phyloP scores from a whole-genome alignment of 2,113 vertebrate genomes.

The Thalassoma bifasciatum region DNA sequence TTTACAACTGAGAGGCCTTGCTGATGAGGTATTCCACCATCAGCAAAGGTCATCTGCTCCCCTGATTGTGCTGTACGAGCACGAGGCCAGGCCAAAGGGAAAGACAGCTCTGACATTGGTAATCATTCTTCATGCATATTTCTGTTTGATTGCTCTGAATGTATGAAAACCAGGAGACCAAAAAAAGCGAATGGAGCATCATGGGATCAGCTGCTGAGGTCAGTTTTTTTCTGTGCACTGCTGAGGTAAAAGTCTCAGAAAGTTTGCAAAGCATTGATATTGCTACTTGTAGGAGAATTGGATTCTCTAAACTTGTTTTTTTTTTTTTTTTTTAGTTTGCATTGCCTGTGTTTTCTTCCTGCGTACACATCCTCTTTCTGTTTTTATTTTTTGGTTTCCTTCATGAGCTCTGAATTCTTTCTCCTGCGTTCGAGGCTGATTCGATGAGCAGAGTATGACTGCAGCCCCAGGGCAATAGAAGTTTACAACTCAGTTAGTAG shows the following conservation, averaged over 20 bases:
- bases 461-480: conserved; percentile 59
- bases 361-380: not conserved
- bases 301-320: conserved; percentile 22
- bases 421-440: conserved; percentile 55
- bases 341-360: conserved; percentile 2
- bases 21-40: conserved; percentile 54
- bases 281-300: conserved; percentile 48
- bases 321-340: conserved; percentile 35
- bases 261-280: conserved; percentile 41
- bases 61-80: conserved; percentile 39
- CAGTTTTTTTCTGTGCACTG: conserved; percentile 4
- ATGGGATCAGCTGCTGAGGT: conserved; percentile 13
- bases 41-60: conserved; percentile 74
- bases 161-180: not conserved
- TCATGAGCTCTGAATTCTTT: conserved; percentile 46
- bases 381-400: conserved; percentile 24
- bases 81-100: conserved; percentile 40
- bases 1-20: conserved; percentile 65
- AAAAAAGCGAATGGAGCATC: not conserved
- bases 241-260: not conserved
- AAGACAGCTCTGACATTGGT: conserved; percentile 9
- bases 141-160: conserved; percentile 31
- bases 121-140: conserved; percentile 55
- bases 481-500: conserved; percentile 71
- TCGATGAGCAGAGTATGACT: conserved; percentile 58